Evolutionary conservation across 37 sponge, comb jelly and placozoan species (phyloP).

Genomic region (Crambe crambe): DNA sequence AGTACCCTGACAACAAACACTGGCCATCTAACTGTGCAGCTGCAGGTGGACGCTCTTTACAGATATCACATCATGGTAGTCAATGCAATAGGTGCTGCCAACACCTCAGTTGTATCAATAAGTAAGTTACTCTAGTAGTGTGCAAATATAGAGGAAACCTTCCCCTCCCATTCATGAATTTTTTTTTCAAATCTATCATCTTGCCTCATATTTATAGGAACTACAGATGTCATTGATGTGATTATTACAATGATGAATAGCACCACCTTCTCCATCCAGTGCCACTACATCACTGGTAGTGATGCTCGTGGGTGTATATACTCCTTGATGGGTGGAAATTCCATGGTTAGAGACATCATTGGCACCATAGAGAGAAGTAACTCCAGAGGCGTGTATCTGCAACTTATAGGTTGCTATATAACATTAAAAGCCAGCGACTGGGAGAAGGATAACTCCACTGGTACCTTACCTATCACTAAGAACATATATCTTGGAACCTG

Average conservation of each 20-base stretch:
- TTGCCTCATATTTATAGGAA: background rate
- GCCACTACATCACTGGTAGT: background rate
- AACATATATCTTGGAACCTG: too few species aligned
- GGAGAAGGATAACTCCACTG: background rate
- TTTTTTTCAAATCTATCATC: too few species aligned
- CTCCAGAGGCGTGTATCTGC: background rate
- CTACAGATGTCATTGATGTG: background rate
- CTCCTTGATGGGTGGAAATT: background rate
- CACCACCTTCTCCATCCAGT: background rate
- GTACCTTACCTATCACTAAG: background rate
- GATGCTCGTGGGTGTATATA: constrained; percentile 1
- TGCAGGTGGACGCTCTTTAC: too few species aligned
- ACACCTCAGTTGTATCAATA: too few species aligned
- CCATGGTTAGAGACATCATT: background rate
- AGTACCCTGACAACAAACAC: too few species aligned
- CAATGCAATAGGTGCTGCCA: too few species aligned
- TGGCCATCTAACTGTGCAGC: too few species aligned
- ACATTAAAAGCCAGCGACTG: background rate
- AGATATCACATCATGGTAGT: too few species aligned
- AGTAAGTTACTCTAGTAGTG: too few species aligned
- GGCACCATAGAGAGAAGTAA: background rate
- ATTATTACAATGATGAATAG: background rate
- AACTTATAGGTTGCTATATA: background rate
- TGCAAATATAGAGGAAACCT: too few species aligned
- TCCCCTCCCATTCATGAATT: too few species aligned